Conservation (phyloP, 2,797 vertebrate genomes). For the Cichlasoma orientale region DNA sequence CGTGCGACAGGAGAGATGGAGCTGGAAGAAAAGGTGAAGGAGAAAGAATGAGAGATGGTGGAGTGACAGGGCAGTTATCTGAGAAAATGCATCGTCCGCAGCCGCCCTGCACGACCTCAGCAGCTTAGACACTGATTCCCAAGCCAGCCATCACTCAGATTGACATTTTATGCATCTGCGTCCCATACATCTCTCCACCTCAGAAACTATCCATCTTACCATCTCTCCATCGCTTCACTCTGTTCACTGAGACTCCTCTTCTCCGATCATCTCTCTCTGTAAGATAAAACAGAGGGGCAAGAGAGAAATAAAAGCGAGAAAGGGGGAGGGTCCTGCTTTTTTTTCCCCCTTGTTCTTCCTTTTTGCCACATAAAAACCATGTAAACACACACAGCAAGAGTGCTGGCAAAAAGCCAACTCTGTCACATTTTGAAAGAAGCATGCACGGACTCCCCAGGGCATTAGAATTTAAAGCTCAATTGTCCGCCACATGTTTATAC, state of each 20-base stretch:
- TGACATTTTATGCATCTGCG: conserved; percentile 63
- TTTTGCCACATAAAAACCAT: conserved; percentile 61
- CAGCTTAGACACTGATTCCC: conserved; percentile 62
- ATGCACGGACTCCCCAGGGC: conserved; percentile 23
- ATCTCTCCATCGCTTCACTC: conserved; percentile 86
- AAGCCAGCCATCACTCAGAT: conserved; percentile 58
- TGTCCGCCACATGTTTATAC: conserved; percentile 53
- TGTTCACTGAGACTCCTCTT: conserved; percentile 80
- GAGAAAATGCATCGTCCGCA: conserved; percentile 50
- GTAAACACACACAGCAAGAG: conserved; percentile 59
- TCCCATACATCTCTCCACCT: conserved; percentile 42
- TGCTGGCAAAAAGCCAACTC: conserved; percentile 54
- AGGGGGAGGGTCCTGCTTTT: conserved; percentile 65
- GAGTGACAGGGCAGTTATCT: conserved; percentile 54
- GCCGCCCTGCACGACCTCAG: conserved; percentile 61
- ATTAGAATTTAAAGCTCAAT: conserved; percentile 54
- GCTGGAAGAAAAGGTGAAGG: conserved; percentile 64
- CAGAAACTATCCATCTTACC: conserved; percentile 76
- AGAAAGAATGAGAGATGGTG: conserved; percentile 43
- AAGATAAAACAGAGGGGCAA: conserved; percentile 62
- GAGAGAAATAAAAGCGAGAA: conserved; percentile 44
- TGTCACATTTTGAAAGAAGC: conserved; percentile 23
- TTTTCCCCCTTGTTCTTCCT: conserved; percentile 45
- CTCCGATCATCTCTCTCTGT: conserved; percentile 81
- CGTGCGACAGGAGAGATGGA: conserved; percentile 84